Evolutionary conservation across 2,888 invertebrate genomes (phyloP).

Genomic region (Griposia aprilina): DNA sequence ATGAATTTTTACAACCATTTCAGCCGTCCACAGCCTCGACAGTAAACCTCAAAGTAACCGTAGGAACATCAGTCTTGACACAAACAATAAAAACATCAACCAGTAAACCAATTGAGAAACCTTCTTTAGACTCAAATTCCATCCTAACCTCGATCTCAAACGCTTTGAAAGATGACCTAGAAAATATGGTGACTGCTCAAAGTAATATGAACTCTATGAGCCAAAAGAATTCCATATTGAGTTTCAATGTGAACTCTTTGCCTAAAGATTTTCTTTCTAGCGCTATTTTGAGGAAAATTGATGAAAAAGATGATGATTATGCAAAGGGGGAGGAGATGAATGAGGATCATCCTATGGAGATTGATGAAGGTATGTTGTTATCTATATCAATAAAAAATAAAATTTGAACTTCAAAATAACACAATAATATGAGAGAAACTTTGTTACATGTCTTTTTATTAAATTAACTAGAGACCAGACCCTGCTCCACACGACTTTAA

Average conservation of each 20-base stretch:
- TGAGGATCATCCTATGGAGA: conserved; percentile 77
- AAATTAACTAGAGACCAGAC: no score
- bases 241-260: conserved; percentile 70
- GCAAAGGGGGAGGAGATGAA: conserved; percentile 55
- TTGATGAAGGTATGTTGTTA: conserved; percentile 78
- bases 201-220: conserved; percentile 30
- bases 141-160: conserved; percentile 42
- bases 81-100: conserved; percentile 75
- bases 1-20: conserved; percentile 24
- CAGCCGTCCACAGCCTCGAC: conserved; percentile 71
- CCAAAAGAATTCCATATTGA: conserved; percentile 62
- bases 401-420: no score
- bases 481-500: no score
- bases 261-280: conserved; percentile 74
- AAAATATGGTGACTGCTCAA: conserved; percentile 24
- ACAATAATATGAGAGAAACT: no score
- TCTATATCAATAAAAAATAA: neutral
- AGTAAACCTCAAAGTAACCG: conserved; percentile 78
- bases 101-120: conserved; percentile 54
- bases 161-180: conserved; percentile 51
- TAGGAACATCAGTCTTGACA: conserved; percentile 78
- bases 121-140: conserved; percentile 37
- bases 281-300: conserved; percentile 54
- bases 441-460: no score
- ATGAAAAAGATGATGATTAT: conserved; percentile 48